These are phyloP conservation scores for Prinia subflava DNA, from an alignment of 2,113 vertebrate species.

Conservation along the genomic window DNA sequence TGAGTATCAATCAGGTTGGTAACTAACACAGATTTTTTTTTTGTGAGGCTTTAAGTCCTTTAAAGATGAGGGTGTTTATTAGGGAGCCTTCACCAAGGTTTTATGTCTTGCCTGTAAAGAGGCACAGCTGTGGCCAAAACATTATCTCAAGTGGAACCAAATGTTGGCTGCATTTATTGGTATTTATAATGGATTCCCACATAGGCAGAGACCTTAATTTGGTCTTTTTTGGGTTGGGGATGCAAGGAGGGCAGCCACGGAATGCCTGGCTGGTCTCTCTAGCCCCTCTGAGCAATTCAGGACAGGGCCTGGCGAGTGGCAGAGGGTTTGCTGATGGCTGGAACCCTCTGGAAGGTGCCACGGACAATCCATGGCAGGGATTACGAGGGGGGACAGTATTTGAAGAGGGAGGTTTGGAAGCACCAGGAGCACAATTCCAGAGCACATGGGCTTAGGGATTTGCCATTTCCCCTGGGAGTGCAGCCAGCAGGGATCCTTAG, in stretches of 20 bases:
- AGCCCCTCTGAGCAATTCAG: not conserved
- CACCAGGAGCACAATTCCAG: not conserved
- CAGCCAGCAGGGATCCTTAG: rapidly evolving
- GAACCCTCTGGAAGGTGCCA: not conserved
- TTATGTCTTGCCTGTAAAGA: not conserved
- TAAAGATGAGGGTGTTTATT: not conserved
- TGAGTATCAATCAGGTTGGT: not conserved
- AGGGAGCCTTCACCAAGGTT: not conserved
- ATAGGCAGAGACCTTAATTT: not conserved
- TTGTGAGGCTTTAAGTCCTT: not conserved
- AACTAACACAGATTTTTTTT: not conserved
- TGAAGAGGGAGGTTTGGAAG: not conserved
- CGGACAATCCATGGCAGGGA: not conserved
- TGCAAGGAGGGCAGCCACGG: not conserved
- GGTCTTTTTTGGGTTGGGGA: not conserved
- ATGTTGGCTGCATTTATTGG: not conserved
- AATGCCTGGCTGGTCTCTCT: not conserved
- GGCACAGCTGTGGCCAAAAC: not conserved
- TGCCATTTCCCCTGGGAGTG: not conserved
- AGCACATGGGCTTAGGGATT: not conserved
- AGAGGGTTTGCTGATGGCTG: not conserved
- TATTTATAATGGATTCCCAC: not conserved
- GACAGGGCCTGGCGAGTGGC: rapidly evolving
- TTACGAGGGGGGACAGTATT: rapidly evolving
- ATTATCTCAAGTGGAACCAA: not conserved